Evolutionary conservation across 1,140 invertebrate species (phyloP).

Genomic region (Episyrphus balteatus): DNA sequence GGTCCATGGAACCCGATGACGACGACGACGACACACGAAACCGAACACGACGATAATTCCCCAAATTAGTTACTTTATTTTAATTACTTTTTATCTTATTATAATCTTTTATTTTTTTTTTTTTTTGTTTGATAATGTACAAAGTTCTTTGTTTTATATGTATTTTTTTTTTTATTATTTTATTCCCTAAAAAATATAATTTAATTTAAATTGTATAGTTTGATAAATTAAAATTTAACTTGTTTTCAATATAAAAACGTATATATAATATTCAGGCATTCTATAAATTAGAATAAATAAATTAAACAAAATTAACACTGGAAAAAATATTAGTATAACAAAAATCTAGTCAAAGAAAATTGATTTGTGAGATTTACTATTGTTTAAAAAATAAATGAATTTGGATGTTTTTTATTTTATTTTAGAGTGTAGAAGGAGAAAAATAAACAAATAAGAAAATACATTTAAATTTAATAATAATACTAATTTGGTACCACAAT

Average conservation of each 20-base stretch:
- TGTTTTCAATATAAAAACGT: conserved; percentile 13
- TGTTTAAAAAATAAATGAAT: too few species aligned
- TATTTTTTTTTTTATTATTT: conserved; percentile 14
- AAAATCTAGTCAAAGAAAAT: too few species aligned
- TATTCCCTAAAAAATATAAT: conserved; percentile 16
- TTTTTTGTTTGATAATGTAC: conserved; percentile 8
- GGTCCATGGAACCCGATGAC: conserved; percentile 19
- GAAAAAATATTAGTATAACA: too few species aligned
- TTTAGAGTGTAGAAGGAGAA: too few species aligned
- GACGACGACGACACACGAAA: conserved; percentile 36
- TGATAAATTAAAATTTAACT: conserved; percentile 8
- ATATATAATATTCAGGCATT: conserved; percentile 13
- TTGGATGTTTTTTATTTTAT: too few species aligned
- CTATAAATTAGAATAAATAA: background rate
- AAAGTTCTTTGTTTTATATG: conserved; percentile 10
- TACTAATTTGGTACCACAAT: too few species aligned
- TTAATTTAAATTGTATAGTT: conserved; percentile 1
- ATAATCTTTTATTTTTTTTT: background rate
- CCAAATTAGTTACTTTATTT: background rate
- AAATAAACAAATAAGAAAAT: too few species aligned
- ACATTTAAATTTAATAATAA: too few species aligned
- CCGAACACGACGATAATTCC: conserved; percentile 25
- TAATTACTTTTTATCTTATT: conserved; percentile 4
- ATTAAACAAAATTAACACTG: background rate
- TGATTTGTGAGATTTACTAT: too few species aligned